Evolutionary conservation across 53 echinoderm and acorn worm species (phyloP).

Genomic region (Patiria pectinifera): DNA sequence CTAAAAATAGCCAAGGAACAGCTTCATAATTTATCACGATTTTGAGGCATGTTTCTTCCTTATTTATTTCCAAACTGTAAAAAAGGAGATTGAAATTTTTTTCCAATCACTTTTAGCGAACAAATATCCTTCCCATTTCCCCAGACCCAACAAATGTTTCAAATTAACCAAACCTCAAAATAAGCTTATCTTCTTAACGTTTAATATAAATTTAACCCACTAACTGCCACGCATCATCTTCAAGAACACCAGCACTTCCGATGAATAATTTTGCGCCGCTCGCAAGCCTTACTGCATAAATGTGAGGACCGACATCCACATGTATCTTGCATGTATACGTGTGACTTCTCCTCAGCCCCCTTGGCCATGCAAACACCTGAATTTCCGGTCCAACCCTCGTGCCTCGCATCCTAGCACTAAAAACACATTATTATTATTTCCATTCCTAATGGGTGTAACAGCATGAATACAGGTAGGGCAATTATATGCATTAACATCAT

Average conservation of each 20-base stretch:
- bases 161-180: background rate
- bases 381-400: slow-evolving; percentile 9
- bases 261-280: background rate
- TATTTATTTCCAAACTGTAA: no score
- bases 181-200: background rate
- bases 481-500: background rate
- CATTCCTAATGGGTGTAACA: background rate
- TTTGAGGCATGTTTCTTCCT: no score
- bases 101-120: no score
- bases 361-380: background rate
- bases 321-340: background rate
- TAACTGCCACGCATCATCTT: background rate
- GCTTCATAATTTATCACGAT: no score
- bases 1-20: no score
- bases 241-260: background rate
- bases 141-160: background rate
- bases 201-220: no score
- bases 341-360: background rate
- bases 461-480: slow-evolving; percentile 3
- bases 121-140: no score
- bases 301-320: background rate
- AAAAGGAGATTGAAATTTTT: no score
- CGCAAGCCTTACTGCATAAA: background rate
- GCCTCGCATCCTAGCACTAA: background rate
- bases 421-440: slow-evolving; percentile 19